phyloP scores from a whole-genome alignment of 1,140 invertebrate genomes.

The Caenorhabditis remanei region DNA sequence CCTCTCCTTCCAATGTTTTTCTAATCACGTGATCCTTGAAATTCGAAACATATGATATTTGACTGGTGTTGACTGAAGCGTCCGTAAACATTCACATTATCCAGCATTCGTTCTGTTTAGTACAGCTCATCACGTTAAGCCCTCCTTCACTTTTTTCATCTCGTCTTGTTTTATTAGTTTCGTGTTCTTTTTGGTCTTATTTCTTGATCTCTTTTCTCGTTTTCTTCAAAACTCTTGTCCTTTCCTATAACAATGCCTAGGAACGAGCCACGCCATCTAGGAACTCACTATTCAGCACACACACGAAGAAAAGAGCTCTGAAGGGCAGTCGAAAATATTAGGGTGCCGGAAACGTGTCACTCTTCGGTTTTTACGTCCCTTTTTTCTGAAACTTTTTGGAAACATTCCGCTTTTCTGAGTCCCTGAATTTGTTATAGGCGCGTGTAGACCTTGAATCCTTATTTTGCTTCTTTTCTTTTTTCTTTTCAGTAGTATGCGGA shows the following conservation, averaged over 20 bases:
- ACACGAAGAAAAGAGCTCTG: conserved; percentile 26
- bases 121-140: neutral
- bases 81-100: conserved; percentile 30
- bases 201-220: neutral
- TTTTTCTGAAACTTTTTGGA: conserved; percentile 38
- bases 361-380: neutral
- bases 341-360: conserved; percentile 23
- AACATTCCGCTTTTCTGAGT: conserved; percentile 46
- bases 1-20: conserved; percentile 22
- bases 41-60: conserved; percentile 50
- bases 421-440: conserved; percentile 20
- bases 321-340: neutral
- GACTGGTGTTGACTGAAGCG: conserved; percentile 16
- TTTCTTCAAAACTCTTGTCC: neutral
- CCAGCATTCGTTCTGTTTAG: neutral
- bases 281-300: neutral
- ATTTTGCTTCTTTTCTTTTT: conserved; percentile 2
- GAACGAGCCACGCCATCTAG: neutral
- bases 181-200: neutral
- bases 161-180: neutral
- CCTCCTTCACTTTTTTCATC: neutral
- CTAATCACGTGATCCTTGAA: conserved; percentile 47
- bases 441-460: conserved; percentile 27
- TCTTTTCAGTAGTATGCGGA: neutral
- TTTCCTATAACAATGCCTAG: neutral